Evolutionary conservation across 2,113 vertebrate genomes (phyloP), one percentile per base, ranked within the genome.

Genomic region (Corydoras maculifer): DNA sequence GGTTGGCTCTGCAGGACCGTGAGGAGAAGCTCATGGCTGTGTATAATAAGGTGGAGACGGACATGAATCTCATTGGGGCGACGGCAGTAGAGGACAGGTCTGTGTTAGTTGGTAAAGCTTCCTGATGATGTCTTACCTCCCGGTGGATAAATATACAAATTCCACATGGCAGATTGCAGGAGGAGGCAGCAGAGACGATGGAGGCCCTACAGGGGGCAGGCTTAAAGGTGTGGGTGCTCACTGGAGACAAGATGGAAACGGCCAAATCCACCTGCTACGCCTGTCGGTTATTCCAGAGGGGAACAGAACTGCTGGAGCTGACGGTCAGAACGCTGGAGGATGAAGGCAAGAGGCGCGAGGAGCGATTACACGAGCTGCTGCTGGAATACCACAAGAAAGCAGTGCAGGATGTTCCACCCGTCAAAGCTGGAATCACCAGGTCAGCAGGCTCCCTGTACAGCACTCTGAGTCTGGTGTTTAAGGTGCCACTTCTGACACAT

Each of bases 51-150:
- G 90, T 94, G 75, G 97, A 99, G 83, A 92, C 84, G 1, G 88
- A 87, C 74, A 96, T 99, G 94, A 93, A 88, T 84, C 89, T 99
- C 75, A 95, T 99, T 35, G 97, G 97, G 73, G 93, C 96, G 8
- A 99, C 97, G 14, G 95, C 96, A 9, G 96, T 99, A 7, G 97
- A 99, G 83, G 97, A 99, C 90, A 92, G 93, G 97, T 99, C 87
- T 67, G 85, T 78, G 18, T 2, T 25, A 25, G 18, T 25, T 25
- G 18, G 18, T 25, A 25, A 25, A 25, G 2, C 18, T 25, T 25
- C 18, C 18, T 25, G 18, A 25, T 25, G 18, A 25, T 25, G 18
- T 25, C 18, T 25, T 2, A 25, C 18, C 18, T 25, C 18, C 18
- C 18, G 18, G 18, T 25, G 18, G 18, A 25, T 25, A 25, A 25